A percentile compares a stretch with the other conserved stretches of the same genome.
Conservation (phyloP, 1,140 invertebrate genomes). For the Euura saliciscinereae region DNA sequence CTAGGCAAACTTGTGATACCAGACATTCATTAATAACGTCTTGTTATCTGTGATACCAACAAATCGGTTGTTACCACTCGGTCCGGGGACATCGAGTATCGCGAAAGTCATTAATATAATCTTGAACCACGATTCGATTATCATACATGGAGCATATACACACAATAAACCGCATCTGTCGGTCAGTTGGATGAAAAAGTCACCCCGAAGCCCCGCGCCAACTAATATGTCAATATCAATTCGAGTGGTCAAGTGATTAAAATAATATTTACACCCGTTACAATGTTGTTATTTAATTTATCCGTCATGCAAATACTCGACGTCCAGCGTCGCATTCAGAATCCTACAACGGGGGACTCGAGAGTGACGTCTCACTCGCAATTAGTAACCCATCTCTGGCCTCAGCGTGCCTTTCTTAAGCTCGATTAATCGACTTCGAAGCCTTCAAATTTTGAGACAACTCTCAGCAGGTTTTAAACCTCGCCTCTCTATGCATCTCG, state of each 20-base stretch:
- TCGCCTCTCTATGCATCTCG: not conserved
- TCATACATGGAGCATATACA: not conserved
- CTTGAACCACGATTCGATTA: not conserved
- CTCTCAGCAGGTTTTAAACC: not conserved
- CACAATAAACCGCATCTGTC: not conserved
- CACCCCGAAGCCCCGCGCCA: too few species aligned
- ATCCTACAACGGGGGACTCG: not conserved
- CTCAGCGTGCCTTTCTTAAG: not conserved
- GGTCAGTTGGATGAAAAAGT: too few species aligned
- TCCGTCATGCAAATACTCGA: not conserved
- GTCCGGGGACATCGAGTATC: too few species aligned
- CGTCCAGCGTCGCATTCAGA: not conserved
- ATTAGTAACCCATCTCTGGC: not conserved
- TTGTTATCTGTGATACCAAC: not conserved
- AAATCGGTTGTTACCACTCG: not conserved
- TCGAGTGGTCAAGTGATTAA: too few species aligned
- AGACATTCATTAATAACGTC: slow-evolving; percentile 10
- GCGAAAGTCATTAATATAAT: slow-evolving; percentile 8
- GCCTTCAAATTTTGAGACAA: not conserved
- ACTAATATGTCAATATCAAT: too few species aligned
- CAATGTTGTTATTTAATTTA: too few species aligned
- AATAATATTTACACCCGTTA: too few species aligned
- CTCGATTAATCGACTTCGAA: not conserved
- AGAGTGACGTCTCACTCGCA: not conserved
- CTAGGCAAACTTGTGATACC: not conserved